Evolutionary conservation across 2,113 vertebrate genomes (phyloP), one percentile per base, ranked within the genome.

Genomic region (Garra rufa): DNA sequence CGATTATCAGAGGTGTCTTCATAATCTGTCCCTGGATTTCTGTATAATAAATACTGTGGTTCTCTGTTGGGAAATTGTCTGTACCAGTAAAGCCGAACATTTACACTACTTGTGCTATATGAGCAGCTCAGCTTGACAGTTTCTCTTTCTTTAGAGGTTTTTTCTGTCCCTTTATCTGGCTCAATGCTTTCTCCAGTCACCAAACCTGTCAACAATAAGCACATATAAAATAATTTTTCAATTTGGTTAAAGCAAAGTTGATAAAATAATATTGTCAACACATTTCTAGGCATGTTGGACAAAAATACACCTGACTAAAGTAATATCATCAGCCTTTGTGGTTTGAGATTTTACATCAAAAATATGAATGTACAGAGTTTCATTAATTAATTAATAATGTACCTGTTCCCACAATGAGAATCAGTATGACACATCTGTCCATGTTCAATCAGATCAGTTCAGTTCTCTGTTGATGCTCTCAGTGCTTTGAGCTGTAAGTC

Each of bases 21-120:
- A 34, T 17, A 3, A 9, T 2, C 2, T 8, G 1, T 19, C 0
- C 15, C 28, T 4, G 65, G 30, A 38, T 0, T 0, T 21, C 21
- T 38, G 8, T 0, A 0, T 21, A 69, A 69, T 59, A 59, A 59
- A 59, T 59, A 59, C 4, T 59, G n/a, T 10, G 21, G 55, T 59
- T 24, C 55, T 24, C 9, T 24, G 3, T 59, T 59, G 0, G 55
- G n/a, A 59, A 24, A 24, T 10, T 59, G 55, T 59, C 55, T 59
- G 9, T 24, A 59, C 55, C 55, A 59, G 55, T 59, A 59, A 24
- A 59, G 55, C 9, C 0, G 0, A 59, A 11, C 55, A 59, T 59
- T 2, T 1, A 21, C 8, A 21, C 8, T 21, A 21, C 1, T 69
- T 55, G 50, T 21, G 21, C 3, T 21, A 8, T 55, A 55, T 21